Base-by-base conservation (phyloP, 2,113 vertebrate genomes). In the Prinia subflava region DNA sequence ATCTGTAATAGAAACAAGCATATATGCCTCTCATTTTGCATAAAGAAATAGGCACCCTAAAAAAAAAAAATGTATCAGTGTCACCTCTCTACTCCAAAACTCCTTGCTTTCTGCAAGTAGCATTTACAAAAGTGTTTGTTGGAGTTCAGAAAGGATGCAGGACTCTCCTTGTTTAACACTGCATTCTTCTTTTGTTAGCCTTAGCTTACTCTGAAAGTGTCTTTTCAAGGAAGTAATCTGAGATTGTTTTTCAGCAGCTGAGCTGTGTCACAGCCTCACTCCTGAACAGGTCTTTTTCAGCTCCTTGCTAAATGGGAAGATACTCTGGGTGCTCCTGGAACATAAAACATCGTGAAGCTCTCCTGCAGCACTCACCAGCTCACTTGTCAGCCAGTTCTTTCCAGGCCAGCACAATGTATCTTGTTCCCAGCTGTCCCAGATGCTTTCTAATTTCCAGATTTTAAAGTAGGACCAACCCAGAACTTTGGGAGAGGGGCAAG, bases 401-500 rank as follows among this genome's bases (percentile, higher is more conserved):
- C 55, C 75, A 73, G 37, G 28, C 15, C 68, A 90, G 76, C 42
- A 94, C n/a, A 76, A 69, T 21, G 19, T 7, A 83, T 22, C 42
- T 74, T 86, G 41, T 21, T 80, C 31, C 42, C 31, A 76, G 23
- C 21, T 77, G 41, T 80, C 31, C 42, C 31, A 76, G 23, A 19
- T 77, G 41, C 55, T 65, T 94, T 47, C 76, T 37, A 15, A 69
- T 73, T 83, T 69, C 31, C 68, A 83, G 22, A 62, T 86, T 86
- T 59, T 75, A 74, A 77, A 87, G 18, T 2, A 62, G 33, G 42
- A 89, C 47, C 0, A 1, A 47, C 12, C 56, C 55, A 39, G 74
- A 63, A 30, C 39, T 42, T 4, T 0, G 37, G 18, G 12, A 52
- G 7, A 8, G 3, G 24, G 10, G 4, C 7, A 17, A 11, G 3